phyloP scores from a whole-genome alignment of 2,888 invertebrate species.

The Parnassius glacialis region DNA sequence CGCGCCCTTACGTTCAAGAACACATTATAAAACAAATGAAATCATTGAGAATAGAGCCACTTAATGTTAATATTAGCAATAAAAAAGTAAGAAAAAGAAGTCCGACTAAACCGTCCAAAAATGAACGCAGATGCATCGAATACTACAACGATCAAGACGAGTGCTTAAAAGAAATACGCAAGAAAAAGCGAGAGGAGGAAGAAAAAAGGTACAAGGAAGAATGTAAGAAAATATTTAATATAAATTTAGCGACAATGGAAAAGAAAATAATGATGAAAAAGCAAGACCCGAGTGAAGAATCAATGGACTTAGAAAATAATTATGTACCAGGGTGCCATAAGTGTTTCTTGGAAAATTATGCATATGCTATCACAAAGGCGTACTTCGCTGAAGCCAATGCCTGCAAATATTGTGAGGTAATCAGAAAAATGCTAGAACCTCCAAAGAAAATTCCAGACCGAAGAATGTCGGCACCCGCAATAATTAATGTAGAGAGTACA shows the following conservation, averaged over 20 bases:
- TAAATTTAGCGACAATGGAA: conserved; percentile 57
- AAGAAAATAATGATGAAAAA: conserved; percentile 56
- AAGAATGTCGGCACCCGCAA: conserved; percentile 80
- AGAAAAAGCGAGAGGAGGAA: conserved; percentile 64
- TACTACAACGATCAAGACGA: conserved; percentile 84
- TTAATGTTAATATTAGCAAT: conserved; percentile 62
- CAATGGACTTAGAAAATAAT: conserved; percentile 62
- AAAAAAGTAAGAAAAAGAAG: conserved; percentile 60
- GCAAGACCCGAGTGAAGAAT: conserved; percentile 68
- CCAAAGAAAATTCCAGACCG: conserved; percentile 65
- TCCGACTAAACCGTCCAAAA: conserved; percentile 68
- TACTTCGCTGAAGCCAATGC: conserved; percentile 66
- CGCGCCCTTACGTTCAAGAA: conserved; percentile 69
- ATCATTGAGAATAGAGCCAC: conserved; percentile 69
- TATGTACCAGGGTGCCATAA: conserved; percentile 73
- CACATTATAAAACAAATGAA: conserved; percentile 77
- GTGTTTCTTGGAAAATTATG: conserved; percentile 75
- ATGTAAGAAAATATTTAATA: conserved; percentile 59
- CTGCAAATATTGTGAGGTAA: conserved; percentile 76
- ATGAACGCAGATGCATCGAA: conserved; percentile 69
- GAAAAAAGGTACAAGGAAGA: conserved; percentile 60
- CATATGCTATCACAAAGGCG: conserved; percentile 70
- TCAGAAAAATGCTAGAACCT: conserved; percentile 69
- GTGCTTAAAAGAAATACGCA: conserved; percentile 77
- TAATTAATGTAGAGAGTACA: conserved; percentile 69